These are phyloP conservation scores for Pterocles gutturalis DNA, from an alignment of 2,113 vertebrate species.

Conservation along the genomic window DNA sequence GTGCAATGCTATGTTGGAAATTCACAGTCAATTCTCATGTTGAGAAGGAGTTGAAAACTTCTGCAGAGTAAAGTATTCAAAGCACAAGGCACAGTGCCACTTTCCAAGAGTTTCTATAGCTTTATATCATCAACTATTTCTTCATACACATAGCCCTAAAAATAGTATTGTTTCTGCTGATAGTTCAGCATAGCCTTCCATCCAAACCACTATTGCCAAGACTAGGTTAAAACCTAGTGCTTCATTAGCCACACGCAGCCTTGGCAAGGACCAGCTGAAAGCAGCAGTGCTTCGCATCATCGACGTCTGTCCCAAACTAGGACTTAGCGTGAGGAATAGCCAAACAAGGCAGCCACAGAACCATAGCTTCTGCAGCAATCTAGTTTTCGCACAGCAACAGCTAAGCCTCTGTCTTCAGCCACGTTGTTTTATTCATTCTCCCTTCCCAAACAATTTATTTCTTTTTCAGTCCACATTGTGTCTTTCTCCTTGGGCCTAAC, in stretches of 20 bases:
- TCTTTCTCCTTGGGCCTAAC: constrained; percentile 15
- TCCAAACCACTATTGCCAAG: neutral
- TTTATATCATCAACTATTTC: constrained; percentile 8
- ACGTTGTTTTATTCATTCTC: neutral
- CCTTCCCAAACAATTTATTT: neutral
- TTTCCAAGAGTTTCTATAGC: neutral
- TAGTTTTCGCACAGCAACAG: neutral
- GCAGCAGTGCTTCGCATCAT: neutral
- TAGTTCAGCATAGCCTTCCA: constrained; percentile 2
- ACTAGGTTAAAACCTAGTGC: neutral
- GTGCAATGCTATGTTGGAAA: neutral
- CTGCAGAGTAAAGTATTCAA: neutral
- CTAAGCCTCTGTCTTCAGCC: neutral
- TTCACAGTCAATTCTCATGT: neutral
- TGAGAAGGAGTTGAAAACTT: neutral
- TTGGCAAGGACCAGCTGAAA: constrained; percentile 25
- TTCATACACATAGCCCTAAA: neutral
- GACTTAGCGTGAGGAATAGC: neutral
- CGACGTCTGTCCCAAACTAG: neutral
- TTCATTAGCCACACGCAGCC: constrained; percentile 43
- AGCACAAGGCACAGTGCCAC: constrained; percentile 6
- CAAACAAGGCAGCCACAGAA: constrained; percentile 47
- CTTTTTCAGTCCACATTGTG: neutral
- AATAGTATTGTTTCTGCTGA: constrained; percentile 30
- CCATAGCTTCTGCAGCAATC: neutral